phyloP scores from a whole-genome alignment of 2,888 invertebrate species.

The Patella caerulea region DNA sequence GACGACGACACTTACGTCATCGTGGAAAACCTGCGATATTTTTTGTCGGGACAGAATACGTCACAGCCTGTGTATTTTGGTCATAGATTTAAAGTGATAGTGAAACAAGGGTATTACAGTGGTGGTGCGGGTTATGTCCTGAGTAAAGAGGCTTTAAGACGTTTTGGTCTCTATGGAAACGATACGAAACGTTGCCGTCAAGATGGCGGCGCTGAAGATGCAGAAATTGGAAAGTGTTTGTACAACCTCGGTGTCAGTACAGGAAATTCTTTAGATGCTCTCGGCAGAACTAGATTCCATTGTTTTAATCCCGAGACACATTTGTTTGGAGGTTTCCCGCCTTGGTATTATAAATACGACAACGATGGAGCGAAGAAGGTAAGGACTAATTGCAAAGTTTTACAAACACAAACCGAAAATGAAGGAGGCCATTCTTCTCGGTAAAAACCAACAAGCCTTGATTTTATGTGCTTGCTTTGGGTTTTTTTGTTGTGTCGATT shows the following conservation, averaged over 20 bases:
- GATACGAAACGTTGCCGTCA: conserved; percentile 42
- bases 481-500: too few relatives aligned
- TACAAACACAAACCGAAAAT: too few relatives aligned
- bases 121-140: conserved; percentile 86
- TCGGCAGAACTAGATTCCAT: conserved; percentile 65
- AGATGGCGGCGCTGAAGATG: conserved; percentile 66
- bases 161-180: conserved; percentile 78
- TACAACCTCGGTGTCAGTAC: conserved; percentile 60
- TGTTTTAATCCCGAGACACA: conserved; percentile 64
- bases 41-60: conserved; percentile 78
- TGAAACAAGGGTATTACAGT: conserved; percentile 72
- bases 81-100: conserved; percentile 63
- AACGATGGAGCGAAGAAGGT: conserved; percentile 62
- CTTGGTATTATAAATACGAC: conserved; percentile 65
- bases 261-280: conserved; percentile 57
- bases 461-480: too few relatives aligned
- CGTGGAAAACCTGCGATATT: conserved; percentile 85
- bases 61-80: conserved; percentile 85
- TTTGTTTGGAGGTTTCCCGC: conserved; percentile 59
- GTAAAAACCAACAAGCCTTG: too few relatives aligned
- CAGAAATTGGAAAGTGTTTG: conserved; percentile 65
- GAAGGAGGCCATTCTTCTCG: too few relatives aligned
- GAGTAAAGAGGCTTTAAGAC: conserved; percentile 83
- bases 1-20: conserved; percentile 98
- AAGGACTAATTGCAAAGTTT: conserved; percentile 14